Conservation (phyloP, 1,140 invertebrate genomes). For the Hycleus phaleratus region DNA sequence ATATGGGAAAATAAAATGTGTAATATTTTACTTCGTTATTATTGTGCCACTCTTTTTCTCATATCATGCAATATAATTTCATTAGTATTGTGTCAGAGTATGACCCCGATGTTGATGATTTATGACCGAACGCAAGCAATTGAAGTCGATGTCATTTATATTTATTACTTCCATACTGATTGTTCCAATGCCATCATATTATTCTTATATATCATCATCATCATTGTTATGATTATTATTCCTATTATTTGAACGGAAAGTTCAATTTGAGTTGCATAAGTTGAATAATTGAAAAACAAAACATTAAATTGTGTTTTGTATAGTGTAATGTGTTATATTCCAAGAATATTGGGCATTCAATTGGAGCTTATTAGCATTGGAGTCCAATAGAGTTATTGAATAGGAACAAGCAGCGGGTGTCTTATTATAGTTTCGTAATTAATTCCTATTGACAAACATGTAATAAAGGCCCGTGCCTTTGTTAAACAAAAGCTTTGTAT, state of each 20-base stretch:
- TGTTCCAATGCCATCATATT: too few relatives aligned
- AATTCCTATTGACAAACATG: constrained; percentile 17
- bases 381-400: constrained; percentile 3
- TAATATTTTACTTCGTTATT: not conserved
- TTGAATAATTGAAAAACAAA: too few relatives aligned
- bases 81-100: constrained; percentile 3
- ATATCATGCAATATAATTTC: constrained; percentile 8
- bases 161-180: not conserved
- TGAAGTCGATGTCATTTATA: constrained; percentile 6
- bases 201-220: too few relatives aligned
- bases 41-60: constrained; percentile 1
- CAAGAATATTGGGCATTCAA: not conserved
- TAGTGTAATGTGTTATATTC: too few relatives aligned
- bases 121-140: not conserved
- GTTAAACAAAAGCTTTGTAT: constrained; percentile 12
- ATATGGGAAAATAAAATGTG: too few relatives aligned
- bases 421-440: constrained; percentile 16
- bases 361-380: constrained; percentile 1
- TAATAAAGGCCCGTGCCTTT: constrained; percentile 9
- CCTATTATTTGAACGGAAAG: too few relatives aligned
- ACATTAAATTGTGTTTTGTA: too few relatives aligned
- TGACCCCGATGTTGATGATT: constrained; percentile 2
- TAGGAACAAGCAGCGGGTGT: constrained; percentile 12
- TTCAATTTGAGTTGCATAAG: too few relatives aligned
- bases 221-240: too few relatives aligned